Evolutionary conservation across 2,113 vertebrate species (phyloP).

Genomic region (Perca flavescens): DNA sequence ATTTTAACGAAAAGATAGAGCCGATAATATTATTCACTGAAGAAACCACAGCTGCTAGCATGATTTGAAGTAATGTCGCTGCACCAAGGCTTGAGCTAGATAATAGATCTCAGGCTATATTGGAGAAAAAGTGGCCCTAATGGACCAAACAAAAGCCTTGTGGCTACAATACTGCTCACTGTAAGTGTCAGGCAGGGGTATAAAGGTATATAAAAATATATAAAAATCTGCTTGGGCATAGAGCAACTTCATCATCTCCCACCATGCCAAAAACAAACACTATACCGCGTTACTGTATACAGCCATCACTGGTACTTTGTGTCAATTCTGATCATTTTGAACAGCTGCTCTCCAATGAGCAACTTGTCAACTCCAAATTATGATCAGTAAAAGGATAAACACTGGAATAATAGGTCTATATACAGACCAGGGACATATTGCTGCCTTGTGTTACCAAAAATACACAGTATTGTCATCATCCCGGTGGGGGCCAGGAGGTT

Average conservation of each 20-base stretch:
- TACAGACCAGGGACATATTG: constrained; percentile 1
- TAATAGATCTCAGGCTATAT: background rate
- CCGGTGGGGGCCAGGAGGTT: constrained; percentile 30
- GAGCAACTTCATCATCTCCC: constrained; percentile 2
- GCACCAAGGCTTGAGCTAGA: background rate
- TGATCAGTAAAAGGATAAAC: constrained; percentile 32
- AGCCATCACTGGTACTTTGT: constrained; percentile 6
- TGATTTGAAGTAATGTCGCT: constrained; percentile 26
- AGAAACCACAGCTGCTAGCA: background rate
- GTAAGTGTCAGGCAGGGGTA: background rate
- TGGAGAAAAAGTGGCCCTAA: background rate
- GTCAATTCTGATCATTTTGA: constrained; percentile 1
- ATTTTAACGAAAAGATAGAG: background rate
- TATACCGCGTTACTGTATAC: background rate
- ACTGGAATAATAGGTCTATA: constrained; percentile 21
- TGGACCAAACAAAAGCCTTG: constrained; percentile 11
- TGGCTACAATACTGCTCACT: background rate
- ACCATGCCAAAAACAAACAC: constrained; percentile 14
- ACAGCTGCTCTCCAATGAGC: constrained; percentile 42
- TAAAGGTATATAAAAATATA: background rate
- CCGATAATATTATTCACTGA: background rate
- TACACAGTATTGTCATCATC: constrained; percentile 66
- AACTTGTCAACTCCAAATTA: constrained; percentile 33
- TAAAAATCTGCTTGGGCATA: background rate
- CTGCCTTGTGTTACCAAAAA: constrained; percentile 53